These are phyloP conservation scores for Ganaspis sp. DNA, from an alignment of 1,140 invertebrate species.

Conservation along the genomic window DNA sequence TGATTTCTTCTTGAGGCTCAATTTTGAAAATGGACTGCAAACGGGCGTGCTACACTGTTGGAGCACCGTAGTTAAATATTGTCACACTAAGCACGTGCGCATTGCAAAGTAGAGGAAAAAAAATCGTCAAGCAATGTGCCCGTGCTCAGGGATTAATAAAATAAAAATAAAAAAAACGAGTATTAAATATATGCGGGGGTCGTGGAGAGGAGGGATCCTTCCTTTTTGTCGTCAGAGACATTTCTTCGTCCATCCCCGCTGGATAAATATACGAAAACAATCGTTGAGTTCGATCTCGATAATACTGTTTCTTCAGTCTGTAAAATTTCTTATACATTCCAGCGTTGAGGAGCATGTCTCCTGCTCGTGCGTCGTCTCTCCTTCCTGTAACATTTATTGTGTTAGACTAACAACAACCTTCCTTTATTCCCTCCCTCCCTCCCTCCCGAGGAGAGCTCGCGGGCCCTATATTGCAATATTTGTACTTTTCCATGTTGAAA, in stretches of 20 bases:
- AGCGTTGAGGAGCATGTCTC: slow-evolving; percentile 32
- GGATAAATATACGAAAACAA: slow-evolving; percentile 34
- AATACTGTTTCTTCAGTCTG: slow-evolving; percentile 20
- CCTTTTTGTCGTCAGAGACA: slow-evolving; percentile 59
- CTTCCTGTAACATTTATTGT: slow-evolving; percentile 45
- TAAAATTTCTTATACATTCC: slow-evolving; percentile 17
- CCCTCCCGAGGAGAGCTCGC: slow-evolving; percentile 74
- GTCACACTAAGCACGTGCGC: slow-evolving; percentile 58
- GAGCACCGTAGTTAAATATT: slow-evolving; percentile 65
- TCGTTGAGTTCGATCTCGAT: slow-evolving; percentile 33
- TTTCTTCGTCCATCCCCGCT: slow-evolving; percentile 25
- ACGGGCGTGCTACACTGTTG: slow-evolving; percentile 56
- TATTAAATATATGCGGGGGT: slow-evolving; percentile 76
- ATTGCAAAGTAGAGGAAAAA: slow-evolving; percentile 53
- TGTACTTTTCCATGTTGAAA: slow-evolving; percentile 78
- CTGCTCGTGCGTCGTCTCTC: slow-evolving; percentile 57
- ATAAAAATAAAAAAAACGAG: slow-evolving; percentile 65
- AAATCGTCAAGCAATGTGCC: slow-evolving; percentile 53
- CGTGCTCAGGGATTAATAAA: slow-evolving; percentile 60
- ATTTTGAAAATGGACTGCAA: slow-evolving; percentile 16
- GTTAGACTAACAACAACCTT: slow-evolving; percentile 11
- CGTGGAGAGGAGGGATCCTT: slow-evolving; percentile 74
- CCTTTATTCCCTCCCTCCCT: slow-evolving; percentile 70
- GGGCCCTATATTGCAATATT: slow-evolving; percentile 77
- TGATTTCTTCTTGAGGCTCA: background rate